A percentile compares a stretch with the other conserved stretches of the same genome.
phyloP scores from a whole-genome alignment of 2,888 invertebrate genomes.

The Acanthosepion lycidas region DNA sequence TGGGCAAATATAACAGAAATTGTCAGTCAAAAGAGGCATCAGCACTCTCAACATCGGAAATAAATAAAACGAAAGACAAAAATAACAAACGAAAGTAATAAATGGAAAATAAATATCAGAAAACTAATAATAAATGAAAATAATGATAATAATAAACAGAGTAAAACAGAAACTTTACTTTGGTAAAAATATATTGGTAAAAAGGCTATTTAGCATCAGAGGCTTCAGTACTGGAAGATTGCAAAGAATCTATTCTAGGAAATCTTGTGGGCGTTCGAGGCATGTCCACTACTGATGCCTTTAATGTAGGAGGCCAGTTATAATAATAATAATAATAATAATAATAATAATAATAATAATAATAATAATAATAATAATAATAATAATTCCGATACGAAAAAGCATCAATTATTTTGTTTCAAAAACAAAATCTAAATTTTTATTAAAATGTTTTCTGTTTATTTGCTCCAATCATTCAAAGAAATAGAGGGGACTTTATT shows the following conservation, averaged over 20 bases:
- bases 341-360: constrained; percentile 33
- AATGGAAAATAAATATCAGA: background rate
- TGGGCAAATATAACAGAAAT: background rate
- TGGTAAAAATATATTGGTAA: background rate
- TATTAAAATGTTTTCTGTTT: background rate
- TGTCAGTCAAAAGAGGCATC: background rate
- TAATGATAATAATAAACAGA: background rate
- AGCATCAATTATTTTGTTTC: background rate
- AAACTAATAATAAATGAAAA: background rate
- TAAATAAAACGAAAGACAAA: background rate
- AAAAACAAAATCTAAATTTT: background rate
- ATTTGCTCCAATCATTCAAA: background rate
- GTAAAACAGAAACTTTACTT: background rate
- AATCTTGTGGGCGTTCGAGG: background rate
- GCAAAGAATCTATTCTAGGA: background rate
- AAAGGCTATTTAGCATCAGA: background rate
- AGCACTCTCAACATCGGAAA: background rate
- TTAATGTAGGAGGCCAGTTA: background rate
- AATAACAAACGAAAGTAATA: background rate
- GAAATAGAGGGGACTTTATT: background rate
- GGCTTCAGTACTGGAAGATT: background rate
- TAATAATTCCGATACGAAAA: background rate
- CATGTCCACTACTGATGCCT: background rate
- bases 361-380: constrained; percentile 6
- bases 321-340: constrained; percentile 10